Base-by-base conservation (phyloP, 2,113 vertebrate genomes). In the Nesogale talazaci region DNA sequence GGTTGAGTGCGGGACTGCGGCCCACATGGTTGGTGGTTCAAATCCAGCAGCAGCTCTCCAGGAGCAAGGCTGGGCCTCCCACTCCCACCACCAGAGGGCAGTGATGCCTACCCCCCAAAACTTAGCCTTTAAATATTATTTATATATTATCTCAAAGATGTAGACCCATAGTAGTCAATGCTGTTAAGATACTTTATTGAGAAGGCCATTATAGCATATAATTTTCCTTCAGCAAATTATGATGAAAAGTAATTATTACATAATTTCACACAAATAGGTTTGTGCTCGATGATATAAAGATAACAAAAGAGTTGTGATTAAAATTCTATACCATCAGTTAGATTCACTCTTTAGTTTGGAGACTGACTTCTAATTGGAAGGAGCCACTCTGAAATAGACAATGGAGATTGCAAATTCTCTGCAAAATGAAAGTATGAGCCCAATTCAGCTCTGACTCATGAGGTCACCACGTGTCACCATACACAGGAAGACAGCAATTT, bases 101-200 rank as follows among this genome's bases (percentile, higher is more conserved):
- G n/a, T n/a, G n/a, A n/a, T n/a, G n/a, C n/a, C n/a, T n/a, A n/a
- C n/a, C n/a, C n/a, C n/a, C n/a, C n/a, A 74, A 86, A 94, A 89
- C 29, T 59, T 88, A 63, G 20, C 38, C 3, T 23, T 88, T 94
- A 83, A 70, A 56, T 94, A 7, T 89, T 90, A 85, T 57, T 91
- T 91, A 82, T 93, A 86, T 31, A 77, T 89, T 76, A 20, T 88
- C 40, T 76, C 65, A 94, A 93, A 56, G 83, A 0, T 34, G 0
- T 72, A 92, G 46, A 34, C 3, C 31, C 15, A 4, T 80, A 70
- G 65, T 85, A 38, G 38, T 89, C 40, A 86, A 86, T 52, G 69
- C 84, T 36, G 14, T 3, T 83, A 14, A 9, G 86, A 61, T 75
- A 69, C 34, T 92, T 79, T 65, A 59, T 83, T 86, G 31, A 88